Evolutionary conservation across 2,113 vertebrate genomes (phyloP).

Genomic region (Sphaerodactylus townsendi): DNA sequence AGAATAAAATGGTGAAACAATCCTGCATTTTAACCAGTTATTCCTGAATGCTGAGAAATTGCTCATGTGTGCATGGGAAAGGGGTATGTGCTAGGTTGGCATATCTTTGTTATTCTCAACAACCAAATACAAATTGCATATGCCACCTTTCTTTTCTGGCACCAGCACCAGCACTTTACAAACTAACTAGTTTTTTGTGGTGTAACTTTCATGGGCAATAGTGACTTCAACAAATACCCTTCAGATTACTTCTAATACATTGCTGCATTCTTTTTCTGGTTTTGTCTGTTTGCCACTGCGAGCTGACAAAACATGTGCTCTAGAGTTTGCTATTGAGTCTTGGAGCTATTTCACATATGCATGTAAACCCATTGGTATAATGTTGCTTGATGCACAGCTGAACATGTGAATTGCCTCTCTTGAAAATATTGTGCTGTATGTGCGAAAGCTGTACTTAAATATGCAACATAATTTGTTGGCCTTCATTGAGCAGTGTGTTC

Average conservation of each 20-base stretch:
- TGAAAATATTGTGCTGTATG: not conserved
- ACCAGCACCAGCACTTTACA: slow-evolving; percentile 27
- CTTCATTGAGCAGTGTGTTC: no score
- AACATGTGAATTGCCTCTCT: not conserved
- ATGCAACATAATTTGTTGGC: no score
- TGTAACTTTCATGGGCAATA: not conserved
- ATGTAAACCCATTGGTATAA: not conserved
- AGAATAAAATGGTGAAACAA: not conserved
- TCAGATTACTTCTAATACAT: not conserved
- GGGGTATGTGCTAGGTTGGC: not conserved
- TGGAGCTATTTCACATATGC: not conserved
- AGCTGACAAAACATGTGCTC: not conserved
- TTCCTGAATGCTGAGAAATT: not conserved
- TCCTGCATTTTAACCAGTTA: not conserved
- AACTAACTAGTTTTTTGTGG: not conserved
- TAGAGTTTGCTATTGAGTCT: not conserved
- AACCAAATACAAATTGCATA: not conserved
- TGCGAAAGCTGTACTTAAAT: not conserved
- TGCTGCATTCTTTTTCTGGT: not conserved
- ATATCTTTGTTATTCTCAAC: not conserved
- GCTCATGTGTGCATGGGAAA: no score
- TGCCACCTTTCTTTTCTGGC: not conserved
- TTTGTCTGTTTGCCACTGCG: not conserved
- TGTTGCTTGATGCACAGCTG: not conserved
- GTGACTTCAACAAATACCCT: not conserved